Percentiles rank a stretch among this genome's conserved stretches.
Evolutionary conservation across 2,797 vertebrate genomes (phyloP).

Genomic region (Streptopelia turtur): DNA sequence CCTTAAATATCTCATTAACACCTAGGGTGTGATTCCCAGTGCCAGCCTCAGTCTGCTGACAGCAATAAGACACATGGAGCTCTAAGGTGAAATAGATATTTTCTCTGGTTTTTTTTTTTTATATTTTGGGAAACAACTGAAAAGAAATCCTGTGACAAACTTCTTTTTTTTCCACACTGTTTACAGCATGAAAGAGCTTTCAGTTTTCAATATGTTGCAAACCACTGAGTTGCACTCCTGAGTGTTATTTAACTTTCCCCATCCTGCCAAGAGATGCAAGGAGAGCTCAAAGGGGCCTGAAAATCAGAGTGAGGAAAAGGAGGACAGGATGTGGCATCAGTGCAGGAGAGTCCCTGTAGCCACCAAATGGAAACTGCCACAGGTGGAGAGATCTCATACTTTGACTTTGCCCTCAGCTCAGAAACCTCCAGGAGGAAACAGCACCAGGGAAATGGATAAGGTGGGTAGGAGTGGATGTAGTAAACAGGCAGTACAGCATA

Average conservation of each 20-base stretch:
- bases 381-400: rapidly evolving
- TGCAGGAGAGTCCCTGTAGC: background rate
- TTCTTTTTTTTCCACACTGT: background rate
- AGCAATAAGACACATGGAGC: background rate
- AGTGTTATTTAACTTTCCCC: background rate
- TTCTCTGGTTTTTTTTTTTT: background rate
- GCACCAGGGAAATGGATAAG: background rate
- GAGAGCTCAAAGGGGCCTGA: background rate
- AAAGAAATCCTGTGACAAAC: background rate
- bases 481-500: rapidly evolving
- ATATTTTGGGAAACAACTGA: background rate
- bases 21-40: background rate
- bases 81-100: background rate
- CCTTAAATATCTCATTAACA: conserved; percentile 20
- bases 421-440: background rate
- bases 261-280: background rate
- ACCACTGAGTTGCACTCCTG: background rate
- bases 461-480: background rate
- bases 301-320: background rate
- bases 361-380: background rate
- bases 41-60: background rate
- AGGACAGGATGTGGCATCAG: background rate
- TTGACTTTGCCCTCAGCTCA: background rate
- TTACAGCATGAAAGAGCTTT: background rate
- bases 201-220: background rate